These are phyloP conservation scores for Cossypha heuglini DNA, from an alignment of 2,797 vertebrate genomes.

Conservation along the genomic window DNA sequence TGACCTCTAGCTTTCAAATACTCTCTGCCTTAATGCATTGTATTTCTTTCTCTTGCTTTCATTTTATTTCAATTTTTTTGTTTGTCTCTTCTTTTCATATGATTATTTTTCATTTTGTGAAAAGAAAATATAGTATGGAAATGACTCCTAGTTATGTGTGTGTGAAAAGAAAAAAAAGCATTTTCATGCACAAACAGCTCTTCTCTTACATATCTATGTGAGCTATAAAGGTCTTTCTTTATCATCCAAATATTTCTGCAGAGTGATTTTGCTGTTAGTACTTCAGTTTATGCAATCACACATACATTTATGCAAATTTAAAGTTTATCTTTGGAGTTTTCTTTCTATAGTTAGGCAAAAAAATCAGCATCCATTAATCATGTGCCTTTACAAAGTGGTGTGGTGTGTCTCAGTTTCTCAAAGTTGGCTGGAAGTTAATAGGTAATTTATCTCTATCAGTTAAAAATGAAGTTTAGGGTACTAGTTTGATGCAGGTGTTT, in stretches of 20 bases:
- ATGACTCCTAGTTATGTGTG: not conserved
- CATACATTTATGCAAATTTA: not conserved
- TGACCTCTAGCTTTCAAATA: not conserved
- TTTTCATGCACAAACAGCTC: not conserved
- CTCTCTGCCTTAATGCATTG: not conserved
- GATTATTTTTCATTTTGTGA: not conserved
- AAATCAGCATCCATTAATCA: not conserved
- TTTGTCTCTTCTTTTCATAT: not conserved
- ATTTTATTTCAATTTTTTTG: not conserved
- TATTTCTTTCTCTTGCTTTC: not conserved
- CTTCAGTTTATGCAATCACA: not conserved
- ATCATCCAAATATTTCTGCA: not conserved
- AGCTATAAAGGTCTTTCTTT: not conserved
- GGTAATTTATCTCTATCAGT: not conserved
- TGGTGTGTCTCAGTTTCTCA: not conserved
- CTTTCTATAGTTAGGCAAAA: not conserved
- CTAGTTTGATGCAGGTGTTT: not conserved
- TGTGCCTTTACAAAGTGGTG: not conserved
- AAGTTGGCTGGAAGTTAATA: not conserved
- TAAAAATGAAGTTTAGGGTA: not conserved
- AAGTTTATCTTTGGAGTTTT: not conserved
- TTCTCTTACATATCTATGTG: not conserved
- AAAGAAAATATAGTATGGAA: not conserved
- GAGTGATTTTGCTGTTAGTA: not conserved
- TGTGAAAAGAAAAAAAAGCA: not conserved